A percentile compares a stretch with the other conserved stretches of the same genome.
Evolutionary conservation across 2,113 vertebrate genomes (phyloP).

Genomic region (Lanius ludovicianus): DNA sequence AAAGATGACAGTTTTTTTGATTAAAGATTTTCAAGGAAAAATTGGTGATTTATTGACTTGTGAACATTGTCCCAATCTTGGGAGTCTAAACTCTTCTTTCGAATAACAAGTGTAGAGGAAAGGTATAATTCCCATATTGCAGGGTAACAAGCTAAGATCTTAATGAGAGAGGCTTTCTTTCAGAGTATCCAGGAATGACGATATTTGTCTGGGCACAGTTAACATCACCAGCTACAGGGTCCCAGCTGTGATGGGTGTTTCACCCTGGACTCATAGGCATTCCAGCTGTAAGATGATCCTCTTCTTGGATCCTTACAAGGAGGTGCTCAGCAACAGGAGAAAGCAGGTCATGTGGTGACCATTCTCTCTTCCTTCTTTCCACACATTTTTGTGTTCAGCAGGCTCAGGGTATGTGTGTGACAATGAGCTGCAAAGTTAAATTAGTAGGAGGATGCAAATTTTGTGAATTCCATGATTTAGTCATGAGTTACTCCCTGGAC

Average conservation of each 20-base stretch:
- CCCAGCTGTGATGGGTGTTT: neutral
- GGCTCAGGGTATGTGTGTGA: neutral
- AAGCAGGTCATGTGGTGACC: neutral
- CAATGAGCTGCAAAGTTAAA: neutral
- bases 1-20: accelerated
- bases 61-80: neutral
- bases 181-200: neutral
- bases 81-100: neutral
- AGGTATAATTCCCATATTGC: neutral
- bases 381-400: neutral
- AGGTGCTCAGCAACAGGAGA: neutral
- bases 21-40: neutral
- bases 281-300: neutral
- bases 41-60: neutral
- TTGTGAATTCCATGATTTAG: neutral
- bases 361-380: neutral
- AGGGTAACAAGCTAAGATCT: neutral
- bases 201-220: neutral
- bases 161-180: neutral
- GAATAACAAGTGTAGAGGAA: neutral
- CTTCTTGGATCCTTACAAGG: neutral
- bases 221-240: neutral
- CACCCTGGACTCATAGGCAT: accelerated
- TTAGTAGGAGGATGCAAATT: neutral
- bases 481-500: neutral